Evolutionary conservation across 2,888 invertebrate genomes (phyloP), one percentile per base, ranked within the genome.

Genomic region (Xestobium rufovillosum): DNA sequence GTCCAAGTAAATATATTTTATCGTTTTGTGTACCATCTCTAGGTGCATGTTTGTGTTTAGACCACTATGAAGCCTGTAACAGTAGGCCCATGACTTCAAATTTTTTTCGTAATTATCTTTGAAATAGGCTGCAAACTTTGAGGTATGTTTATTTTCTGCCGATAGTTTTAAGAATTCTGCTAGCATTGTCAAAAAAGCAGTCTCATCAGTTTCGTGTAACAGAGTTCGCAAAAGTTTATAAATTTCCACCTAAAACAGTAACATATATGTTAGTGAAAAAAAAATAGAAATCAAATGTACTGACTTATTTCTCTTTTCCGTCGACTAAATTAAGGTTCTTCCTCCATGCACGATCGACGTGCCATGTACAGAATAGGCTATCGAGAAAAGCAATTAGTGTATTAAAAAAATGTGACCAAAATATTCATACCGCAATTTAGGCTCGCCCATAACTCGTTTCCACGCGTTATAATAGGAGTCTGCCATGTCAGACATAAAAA

Each of bases 1-100:
- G 4, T 42, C 30, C 11, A 51, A 29, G 34, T 51, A 51, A 10
- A 49, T 35, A 33, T 51, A 42, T 39, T 50, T 48, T 10, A 49
- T 15, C 3, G 30, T 34, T 16, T 31, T 29, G 31, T 48, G 48
- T 43, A 50, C 42, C 6, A 26, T 33, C 31, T 49, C 49, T 3
- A 38, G 6, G 29, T 38, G 1, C 38, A 38, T 38, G 14, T 48
- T 47, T 1, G 47, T 39, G 4, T 34, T 38, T 33, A 36, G 27
- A 6, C 40, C 37, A 10, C 30, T 23, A 10, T 39, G 3, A 10
- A 32, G 23, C 3, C 45, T 12, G 23, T 32, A 44, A 16, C 39
- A 43, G 29, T 45, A 45, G n/a, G 47, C 44, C 48, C 47, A 48
- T 13, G 11, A 36, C 26, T 44, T 14, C 4, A n/a, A 3, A 25